Percentiles rank a stretch among this genome's conserved stretches.
These are phyloP conservation scores for Araneus ventricosus DNA, from an alignment of 1,140 invertebrate genomes.

Conservation along the genomic window DNA sequence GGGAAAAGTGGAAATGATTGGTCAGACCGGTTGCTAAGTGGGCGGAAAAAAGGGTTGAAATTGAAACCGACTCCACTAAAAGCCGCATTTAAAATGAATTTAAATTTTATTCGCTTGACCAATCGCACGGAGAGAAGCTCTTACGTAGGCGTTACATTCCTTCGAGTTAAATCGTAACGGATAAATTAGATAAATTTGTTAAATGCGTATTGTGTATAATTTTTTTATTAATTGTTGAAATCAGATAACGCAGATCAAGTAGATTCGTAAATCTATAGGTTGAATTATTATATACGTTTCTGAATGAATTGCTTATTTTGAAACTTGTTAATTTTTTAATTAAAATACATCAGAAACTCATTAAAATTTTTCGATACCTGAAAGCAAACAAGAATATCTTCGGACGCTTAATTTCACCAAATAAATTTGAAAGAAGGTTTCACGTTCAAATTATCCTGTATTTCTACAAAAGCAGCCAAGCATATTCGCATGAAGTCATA, in stretches of 20 bases:
- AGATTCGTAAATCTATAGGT: no score
- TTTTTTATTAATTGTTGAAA: not conserved
- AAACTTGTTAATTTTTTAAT: no score
- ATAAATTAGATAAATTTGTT: not conserved
- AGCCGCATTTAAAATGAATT: not conserved
- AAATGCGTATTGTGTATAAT: not conserved
- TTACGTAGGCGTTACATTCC: not conserved
- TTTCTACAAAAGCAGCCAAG: not conserved
- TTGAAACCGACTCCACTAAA: not conserved
- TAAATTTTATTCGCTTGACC: slow-evolving; percentile 6
- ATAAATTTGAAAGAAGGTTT: no score
- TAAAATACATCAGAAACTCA: no score
- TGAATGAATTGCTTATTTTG: no score
- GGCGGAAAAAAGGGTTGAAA: not conserved
- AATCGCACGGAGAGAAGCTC: not conserved
- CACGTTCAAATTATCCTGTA: not conserved
- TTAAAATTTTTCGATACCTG: no score
- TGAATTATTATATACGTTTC: no score
- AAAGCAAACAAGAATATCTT: no score
- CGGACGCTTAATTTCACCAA: no score
- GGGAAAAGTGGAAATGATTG: not conserved
- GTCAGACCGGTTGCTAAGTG: not conserved
- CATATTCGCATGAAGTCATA: not conserved
- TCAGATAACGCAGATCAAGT: not conserved
- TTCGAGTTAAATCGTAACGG: no score